Evolutionary conservation across 2,113 vertebrate species (phyloP), one percentile per base, ranked within the genome.

Genomic region (Catharus fuscescens): DNA sequence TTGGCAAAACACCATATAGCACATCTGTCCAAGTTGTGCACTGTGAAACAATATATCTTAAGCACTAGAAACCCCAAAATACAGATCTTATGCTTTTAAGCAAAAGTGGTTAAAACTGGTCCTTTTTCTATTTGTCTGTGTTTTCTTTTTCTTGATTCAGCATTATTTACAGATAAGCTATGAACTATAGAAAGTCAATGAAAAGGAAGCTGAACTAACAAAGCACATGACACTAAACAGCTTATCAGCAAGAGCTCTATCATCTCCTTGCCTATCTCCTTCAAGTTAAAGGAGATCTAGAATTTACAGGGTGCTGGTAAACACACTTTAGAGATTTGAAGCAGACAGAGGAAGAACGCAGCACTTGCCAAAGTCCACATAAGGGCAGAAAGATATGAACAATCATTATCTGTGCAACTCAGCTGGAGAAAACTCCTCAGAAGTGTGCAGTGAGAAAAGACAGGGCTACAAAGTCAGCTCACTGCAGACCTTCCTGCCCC

Each of bases 111-210:
- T 52, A 86, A 92, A 91, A 10, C 4, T 50, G 76, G 61, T 14
- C 61, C 40, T 53, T 72, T 61, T 73, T n/a, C 45, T 73, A 26
- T 65, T 76, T 86, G 72, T 59, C 19, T 65, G 8, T 29, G 38
- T 32, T 92, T 70, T 48, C 26, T 86, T 88, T 92, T 76, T 77
- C 86, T 80, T 16, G 17, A 48, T 71, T 71, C 81, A 71, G 52
- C 52, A 56, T 65, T 91, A 84, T 86, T 96, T 84, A 86, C 34
- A 91, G 80, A 94, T 89, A 94, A 95, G 47, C 80, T 71, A 78
- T 69, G 77, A 83, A 83, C 64, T 70, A 80, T 34, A 70, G 26
- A 10, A 26, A 93, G 45, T 90, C 14, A 9, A 52, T 81, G 59
- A 88, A 73, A 90, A 83, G 56, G 65, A 86, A 88, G 40, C 73